phyloP scores from a whole-genome alignment of 2,113 vertebrate species.

The Nesoenas mayeri region DNA sequence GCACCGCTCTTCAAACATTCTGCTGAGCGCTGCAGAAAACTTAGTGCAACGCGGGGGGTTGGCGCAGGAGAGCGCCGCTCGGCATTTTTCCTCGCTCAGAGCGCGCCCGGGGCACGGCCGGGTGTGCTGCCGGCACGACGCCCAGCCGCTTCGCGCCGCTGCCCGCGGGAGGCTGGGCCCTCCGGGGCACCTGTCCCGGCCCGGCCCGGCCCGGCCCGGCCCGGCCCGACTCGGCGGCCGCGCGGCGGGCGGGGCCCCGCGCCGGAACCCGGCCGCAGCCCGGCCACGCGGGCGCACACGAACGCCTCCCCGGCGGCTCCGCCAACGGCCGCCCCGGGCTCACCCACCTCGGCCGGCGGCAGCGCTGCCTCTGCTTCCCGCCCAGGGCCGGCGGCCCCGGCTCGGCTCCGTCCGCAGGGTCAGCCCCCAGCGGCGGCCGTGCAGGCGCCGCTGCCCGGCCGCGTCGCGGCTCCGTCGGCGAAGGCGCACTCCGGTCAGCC shows the following conservation, averaged over 20 bases:
- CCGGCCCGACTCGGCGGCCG: no score
- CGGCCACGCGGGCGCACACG: no score
- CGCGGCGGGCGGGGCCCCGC: no score
- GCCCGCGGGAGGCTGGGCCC: no score
- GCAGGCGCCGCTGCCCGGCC: background rate
- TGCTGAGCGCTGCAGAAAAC: background rate
- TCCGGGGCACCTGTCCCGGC: no score
- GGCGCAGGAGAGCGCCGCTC: background rate
- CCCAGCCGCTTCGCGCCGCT: background rate
- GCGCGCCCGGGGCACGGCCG: background rate
- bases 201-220: no score
- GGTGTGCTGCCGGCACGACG: background rate
- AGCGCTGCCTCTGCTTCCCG: background rate
- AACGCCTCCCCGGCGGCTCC: no score
- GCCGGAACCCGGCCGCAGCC: no score
- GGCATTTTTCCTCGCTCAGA: fast-evolving
- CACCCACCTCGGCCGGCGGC: background rate
- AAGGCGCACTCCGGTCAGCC: background rate
- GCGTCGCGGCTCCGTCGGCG: background rate
- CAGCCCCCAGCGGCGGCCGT: background rate
- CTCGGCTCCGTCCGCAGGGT: background rate
- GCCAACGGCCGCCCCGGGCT: no score
- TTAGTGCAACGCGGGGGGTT: fast-evolving
- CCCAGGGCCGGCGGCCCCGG: background rate
- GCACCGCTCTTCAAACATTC: background rate